Evolutionary conservation across 2,113 vertebrate genomes (phyloP).

Genomic region (Trogon melanurus): DNA sequence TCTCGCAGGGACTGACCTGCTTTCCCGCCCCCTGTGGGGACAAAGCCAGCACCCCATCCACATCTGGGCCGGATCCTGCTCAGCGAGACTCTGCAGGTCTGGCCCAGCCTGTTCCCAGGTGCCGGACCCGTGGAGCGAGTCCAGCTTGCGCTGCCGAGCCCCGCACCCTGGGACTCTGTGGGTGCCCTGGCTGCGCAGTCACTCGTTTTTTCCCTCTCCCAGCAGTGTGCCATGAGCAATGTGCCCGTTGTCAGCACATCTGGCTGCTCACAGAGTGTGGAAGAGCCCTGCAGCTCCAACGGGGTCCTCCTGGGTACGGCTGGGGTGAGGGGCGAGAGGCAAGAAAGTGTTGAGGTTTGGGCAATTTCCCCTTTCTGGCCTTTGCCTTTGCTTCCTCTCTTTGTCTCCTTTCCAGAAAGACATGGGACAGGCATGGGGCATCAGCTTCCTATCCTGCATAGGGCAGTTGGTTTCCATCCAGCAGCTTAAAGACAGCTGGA

Average conservation of each 20-base stretch:
- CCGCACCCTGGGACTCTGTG: fast-evolving
- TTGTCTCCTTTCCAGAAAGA: neutral
- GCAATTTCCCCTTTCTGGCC: neutral
- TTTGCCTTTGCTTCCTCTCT: neutral
- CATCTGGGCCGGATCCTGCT: neutral
- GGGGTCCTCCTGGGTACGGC: neutral
- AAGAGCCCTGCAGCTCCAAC: neutral
- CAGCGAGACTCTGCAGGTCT: neutral
- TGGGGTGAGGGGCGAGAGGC: neutral
- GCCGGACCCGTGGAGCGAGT: neutral
- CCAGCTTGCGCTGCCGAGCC: neutral
- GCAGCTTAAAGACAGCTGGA: neutral
- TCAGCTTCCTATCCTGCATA: neutral
- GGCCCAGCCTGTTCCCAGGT: neutral
- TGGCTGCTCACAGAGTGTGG: neutral
- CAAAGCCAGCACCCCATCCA: neutral
- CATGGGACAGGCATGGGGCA: neutral
- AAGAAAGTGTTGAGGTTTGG: neutral
- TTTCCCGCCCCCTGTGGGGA: neutral
- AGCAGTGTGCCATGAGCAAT: neutral
- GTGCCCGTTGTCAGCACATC: neutral
- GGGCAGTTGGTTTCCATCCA: neutral
- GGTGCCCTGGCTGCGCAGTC: neutral
- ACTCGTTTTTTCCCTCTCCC: neutral
- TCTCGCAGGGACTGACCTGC: neutral